Base-by-base conservation (phyloP, 2,888 invertebrate genomes). In the Norana najaformis region DNA sequence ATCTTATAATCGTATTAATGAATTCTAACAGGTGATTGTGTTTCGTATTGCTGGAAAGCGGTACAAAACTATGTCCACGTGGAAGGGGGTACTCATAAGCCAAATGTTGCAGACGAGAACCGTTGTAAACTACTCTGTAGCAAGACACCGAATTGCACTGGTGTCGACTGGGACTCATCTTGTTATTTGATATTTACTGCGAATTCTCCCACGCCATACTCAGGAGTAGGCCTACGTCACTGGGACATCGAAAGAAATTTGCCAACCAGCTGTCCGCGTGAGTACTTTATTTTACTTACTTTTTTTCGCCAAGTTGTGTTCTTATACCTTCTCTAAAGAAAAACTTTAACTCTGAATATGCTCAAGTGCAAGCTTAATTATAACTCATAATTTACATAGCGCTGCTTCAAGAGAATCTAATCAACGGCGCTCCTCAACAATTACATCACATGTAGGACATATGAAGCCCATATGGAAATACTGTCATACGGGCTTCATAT, bases 1-100 rank as follows among this genome's bases (percentile, higher is more conserved):
- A 69, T 36, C 36, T 35, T 85, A 4, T 85, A 23, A 35, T 85
- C 16, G 8, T 14, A 23, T 11, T 16, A 36, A 36, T 85, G 85
- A 35, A 85, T 85, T 85, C 36, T 85, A 35, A 14, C 85, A 85
- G 85, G 35, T 85, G 85, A 85, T 13, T 85, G 85, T 36, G 35
- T 14, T 36, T n/a, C 85, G 35, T 85, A 85, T 36, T 85, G 85
- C 34, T 85, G 85, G 85, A 36, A 14, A 85, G 1, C 85, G 6
- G 35, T 85, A 37, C 1, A 36, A 37, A 16, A 5, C 35, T 4
- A 85, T 14, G 1, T 6, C 4, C 2, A 23, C 18, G 85, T 85
- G 36, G 1, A 16, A 20, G 37, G 35, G 35, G 36, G 36, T 18
- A 16, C 5, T 36, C 36, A 6, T 37, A 20, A 85, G 85, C 18